Percentiles rank a stretch among this genome's conserved stretches.
These are phyloP conservation scores for Eubucco bourcierii DNA, from an alignment of 2,113 vertebrate genomes.

Conservation along the genomic window DNA sequence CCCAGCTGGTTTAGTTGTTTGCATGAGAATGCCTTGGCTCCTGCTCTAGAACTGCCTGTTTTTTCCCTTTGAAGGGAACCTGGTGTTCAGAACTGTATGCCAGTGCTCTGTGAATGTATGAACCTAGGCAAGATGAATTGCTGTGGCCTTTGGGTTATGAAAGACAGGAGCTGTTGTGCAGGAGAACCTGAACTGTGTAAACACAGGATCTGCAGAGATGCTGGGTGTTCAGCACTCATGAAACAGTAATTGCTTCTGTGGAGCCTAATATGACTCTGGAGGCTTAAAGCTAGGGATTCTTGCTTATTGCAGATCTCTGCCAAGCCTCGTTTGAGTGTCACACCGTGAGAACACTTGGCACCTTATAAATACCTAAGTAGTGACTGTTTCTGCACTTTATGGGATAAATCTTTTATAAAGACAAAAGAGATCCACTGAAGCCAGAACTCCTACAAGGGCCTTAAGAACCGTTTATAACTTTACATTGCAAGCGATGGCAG, in stretches of 20 bases:
- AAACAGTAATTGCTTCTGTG: background rate
- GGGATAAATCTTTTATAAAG: background rate
- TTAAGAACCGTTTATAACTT: background rate
- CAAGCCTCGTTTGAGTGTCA: background rate
- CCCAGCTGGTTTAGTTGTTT: background rate
- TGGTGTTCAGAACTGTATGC: rapidly evolving
- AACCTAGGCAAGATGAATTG: background rate
- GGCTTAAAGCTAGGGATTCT: background rate
- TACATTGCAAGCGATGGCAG: background rate
- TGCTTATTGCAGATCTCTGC: background rate
- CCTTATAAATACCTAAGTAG: background rate
- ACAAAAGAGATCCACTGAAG: background rate
- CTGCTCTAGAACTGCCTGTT: background rate
- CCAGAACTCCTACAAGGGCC: background rate
- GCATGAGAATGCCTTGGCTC: background rate
- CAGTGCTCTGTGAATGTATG: background rate
- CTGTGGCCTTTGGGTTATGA: background rate
- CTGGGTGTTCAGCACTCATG: rapidly evolving
- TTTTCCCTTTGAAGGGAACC: background rate
- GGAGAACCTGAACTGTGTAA: background rate
- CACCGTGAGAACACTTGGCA: background rate
- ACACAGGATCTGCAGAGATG: background rate
- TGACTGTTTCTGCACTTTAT: background rate
- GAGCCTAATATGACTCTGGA: background rate
- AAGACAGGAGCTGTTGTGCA: background rate